phyloP scores from a whole-genome alignment of 1,140 invertebrate species.

The roundworm (Caenorhabditis elegans) region DNA sequence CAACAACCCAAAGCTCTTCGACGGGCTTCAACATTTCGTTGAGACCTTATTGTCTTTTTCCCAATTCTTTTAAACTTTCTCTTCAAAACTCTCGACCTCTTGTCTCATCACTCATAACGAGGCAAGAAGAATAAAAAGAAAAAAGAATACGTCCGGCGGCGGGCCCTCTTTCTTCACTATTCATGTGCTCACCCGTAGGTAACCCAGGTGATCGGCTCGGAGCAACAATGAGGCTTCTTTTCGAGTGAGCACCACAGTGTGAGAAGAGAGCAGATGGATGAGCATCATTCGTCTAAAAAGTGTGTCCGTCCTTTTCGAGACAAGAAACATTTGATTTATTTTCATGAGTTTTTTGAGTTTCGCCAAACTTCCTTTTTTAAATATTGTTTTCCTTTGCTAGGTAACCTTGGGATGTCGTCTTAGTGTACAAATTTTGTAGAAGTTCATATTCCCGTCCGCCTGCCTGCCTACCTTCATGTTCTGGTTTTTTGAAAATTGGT shows the following conservation, averaged over 20 bases:
- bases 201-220: slow-evolving; percentile 27
- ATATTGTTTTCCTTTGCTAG: background rate
- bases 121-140: slow-evolving; percentile 17
- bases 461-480: too few relatives aligned
- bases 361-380: background rate
- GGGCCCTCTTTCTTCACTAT: background rate
- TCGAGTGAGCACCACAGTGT: background rate
- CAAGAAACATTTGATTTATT: slow-evolving; percentile 13
- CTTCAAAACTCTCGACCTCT: background rate
- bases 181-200: background rate
- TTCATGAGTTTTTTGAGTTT: background rate
- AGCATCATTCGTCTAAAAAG: background rate
- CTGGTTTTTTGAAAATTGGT: too few relatives aligned
- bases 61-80: background rate
- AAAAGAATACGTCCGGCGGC: background rate
- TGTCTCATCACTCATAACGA: background rate
- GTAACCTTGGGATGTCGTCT: background rate
- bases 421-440: background rate
- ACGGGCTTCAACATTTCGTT: background rate
- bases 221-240: background rate
- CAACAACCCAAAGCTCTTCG: background rate
- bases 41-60: background rate
- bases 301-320: background rate
- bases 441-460: too few relatives aligned
- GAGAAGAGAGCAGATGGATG: slow-evolving; percentile 18